Percentiles rank a stretch among this genome's conserved stretches.
Evolutionary conservation across 2,797 vertebrate species (phyloP).

Genomic region (Ispidina picta): DNA sequence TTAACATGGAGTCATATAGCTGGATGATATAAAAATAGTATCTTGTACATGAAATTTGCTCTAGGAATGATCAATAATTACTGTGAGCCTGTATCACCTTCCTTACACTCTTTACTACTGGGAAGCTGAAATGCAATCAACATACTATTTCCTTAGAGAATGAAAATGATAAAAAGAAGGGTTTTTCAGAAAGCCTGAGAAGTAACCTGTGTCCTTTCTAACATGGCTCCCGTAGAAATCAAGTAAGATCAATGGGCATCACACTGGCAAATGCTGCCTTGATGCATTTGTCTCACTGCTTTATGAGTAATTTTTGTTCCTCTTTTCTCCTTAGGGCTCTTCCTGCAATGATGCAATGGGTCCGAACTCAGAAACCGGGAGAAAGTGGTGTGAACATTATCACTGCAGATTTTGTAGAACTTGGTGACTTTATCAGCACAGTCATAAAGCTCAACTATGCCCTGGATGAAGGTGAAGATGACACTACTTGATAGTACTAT

Average conservation of each 20-base stretch:
- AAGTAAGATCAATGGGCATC: neutral
- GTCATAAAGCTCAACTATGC: constrained; percentile 97
- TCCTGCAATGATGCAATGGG: constrained; percentile 97
- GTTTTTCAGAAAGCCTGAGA: neutral
- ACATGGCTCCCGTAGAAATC: neutral
- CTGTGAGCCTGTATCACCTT: neutral
- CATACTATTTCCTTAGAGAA: neutral
- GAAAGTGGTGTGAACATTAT: constrained; percentile 97
- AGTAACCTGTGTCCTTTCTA: neutral
- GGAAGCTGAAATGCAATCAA: neutral
- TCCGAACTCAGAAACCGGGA: constrained; percentile 91
- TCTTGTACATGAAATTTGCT: neutral
- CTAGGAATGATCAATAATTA: neutral
- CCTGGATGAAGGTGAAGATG: constrained; percentile 89
- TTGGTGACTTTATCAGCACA: constrained; percentile 96
- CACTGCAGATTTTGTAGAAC: constrained; percentile 98
- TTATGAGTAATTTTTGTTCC: constrained; percentile 16
- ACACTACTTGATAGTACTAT: constrained; percentile 86
- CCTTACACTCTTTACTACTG: neutral
- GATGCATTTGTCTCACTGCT: neutral
- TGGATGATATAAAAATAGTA: neutral
- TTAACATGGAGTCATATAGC: neutral
- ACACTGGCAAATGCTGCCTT: neutral
- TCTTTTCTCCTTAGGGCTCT: constrained; percentile 85
- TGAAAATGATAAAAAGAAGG: neutral